A percentile compares a stretch with the other conserved stretches of the same genome.
Conservation (phyloP, 2,113 vertebrate species). For the Ahaetulla prasina region DNA sequence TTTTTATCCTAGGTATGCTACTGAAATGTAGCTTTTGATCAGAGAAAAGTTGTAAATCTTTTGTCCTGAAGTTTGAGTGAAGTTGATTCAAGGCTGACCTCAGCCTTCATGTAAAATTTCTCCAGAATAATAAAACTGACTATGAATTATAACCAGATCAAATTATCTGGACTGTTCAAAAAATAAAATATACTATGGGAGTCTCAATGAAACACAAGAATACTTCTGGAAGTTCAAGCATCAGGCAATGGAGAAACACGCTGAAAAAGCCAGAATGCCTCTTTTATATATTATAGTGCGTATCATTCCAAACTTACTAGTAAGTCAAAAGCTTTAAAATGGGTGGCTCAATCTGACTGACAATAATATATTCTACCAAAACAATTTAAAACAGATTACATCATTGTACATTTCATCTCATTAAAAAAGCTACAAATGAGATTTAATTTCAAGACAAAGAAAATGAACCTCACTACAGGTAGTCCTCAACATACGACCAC, state of each 20-base stretch:
- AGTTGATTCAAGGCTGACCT: background rate
- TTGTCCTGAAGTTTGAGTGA: background rate
- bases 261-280: rapidly evolving
- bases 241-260: background rate
- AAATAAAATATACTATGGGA: background rate
- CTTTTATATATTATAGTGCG: background rate
- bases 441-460: background rate
- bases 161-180: background rate
- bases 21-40: background rate
- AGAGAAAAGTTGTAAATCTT: background rate
- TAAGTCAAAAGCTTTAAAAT: background rate
- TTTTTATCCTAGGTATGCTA: background rate
- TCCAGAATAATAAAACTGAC: background rate
- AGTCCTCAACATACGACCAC: too few relatives aligned
- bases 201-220: background rate
- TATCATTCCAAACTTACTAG: background rate
- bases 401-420: background rate
- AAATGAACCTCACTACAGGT: background rate
- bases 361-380: rapidly evolving
- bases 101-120: background rate
- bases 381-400: background rate
- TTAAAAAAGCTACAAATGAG: background rate
- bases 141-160: background rate
- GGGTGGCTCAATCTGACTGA: background rate
- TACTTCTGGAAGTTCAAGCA: background rate